These are phyloP conservation scores for Nematostella vectensis DNA, from an alignment of 92 coral and sea anemone species.

Conservation along the genomic window DNA sequence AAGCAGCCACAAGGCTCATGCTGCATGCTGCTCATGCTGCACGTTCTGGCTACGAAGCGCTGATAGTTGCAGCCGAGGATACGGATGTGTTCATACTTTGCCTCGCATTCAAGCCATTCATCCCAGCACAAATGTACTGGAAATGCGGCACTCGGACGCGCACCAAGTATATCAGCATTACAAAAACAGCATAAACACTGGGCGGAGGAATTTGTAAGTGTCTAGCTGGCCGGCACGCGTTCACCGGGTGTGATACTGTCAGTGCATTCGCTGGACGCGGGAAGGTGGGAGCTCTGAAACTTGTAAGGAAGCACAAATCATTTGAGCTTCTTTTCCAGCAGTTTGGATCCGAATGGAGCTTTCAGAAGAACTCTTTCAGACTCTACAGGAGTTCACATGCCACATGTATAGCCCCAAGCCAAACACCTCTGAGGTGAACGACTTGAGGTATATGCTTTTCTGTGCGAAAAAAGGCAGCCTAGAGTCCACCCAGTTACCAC, in stretches of 20 bases:
- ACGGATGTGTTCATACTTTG: slow-evolving; percentile 40
- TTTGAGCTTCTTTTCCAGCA: too few relatives aligned
- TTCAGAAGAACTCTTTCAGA: too few relatives aligned
- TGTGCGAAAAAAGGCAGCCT: too few relatives aligned
- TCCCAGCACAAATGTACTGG: slow-evolving; percentile 19
- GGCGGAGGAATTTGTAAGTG: slow-evolving; percentile 6
- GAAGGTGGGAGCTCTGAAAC: slow-evolving; percentile 25
- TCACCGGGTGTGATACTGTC: slow-evolving; percentile 42
- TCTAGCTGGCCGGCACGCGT: slow-evolving; percentile 30
- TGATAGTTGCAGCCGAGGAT: slow-evolving; percentile 34
- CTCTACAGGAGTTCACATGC: too few relatives aligned
- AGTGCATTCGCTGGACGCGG: slow-evolving; percentile 43
- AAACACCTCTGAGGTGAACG: too few relatives aligned
- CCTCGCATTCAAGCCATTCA: slow-evolving; percentile 25
- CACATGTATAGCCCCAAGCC: too few relatives aligned
- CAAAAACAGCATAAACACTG: slow-evolving; percentile 2
- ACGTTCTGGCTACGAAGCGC: slow-evolving; percentile 8
- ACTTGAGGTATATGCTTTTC: too few relatives aligned
- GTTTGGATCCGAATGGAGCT: too few relatives aligned
- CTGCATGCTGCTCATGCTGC: slow-evolving; percentile 17
- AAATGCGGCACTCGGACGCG: slow-evolving; percentile 38
- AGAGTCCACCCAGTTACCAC: too few relatives aligned
- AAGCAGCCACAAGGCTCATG: slow-evolving; percentile 13
- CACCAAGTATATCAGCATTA: slow-evolving; percentile 19
- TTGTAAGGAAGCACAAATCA: too few relatives aligned